phyloP scores from a whole-genome alignment of 2,888 invertebrate genomes.

The Lasius platythorax region DNA sequence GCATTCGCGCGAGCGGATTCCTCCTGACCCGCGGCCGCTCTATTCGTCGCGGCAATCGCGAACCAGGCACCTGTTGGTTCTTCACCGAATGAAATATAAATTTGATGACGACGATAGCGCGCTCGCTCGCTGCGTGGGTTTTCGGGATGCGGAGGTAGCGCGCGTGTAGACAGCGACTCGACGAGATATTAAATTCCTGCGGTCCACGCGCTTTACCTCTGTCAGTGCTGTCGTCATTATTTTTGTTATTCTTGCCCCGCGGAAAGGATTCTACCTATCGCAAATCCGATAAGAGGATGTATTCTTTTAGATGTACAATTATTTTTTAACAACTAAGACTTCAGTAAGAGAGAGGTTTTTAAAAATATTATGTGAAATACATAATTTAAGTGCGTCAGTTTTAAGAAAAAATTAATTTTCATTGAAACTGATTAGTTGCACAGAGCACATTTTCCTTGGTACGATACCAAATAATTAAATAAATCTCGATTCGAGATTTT shows the following conservation, averaged over 20 bases:
- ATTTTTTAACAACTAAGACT: too few species aligned
- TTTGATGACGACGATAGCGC: constrained; percentile 74
- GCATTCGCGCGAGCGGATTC: constrained; percentile 47
- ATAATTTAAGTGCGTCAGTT: too few species aligned
- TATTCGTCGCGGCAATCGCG: constrained; percentile 28
- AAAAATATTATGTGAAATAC: too few species aligned
- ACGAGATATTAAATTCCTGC: constrained; percentile 72
- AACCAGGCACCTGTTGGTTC: constrained; percentile 76
- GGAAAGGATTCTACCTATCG: not conserved
- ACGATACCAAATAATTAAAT: too few species aligned
- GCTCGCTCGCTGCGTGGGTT: constrained; percentile 44
- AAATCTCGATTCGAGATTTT: too few species aligned
- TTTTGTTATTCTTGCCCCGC: constrained; percentile 54
- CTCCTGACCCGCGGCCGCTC: constrained; percentile 17
- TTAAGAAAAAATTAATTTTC: too few species aligned
- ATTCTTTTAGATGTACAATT: too few species aligned
- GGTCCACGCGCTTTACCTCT: constrained; percentile 51
- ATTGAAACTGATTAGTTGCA: too few species aligned
- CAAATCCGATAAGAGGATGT: too few species aligned
- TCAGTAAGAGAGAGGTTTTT: too few species aligned
- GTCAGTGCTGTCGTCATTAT: constrained; percentile 55
- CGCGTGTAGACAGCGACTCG: constrained; percentile 38
- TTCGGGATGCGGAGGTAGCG: constrained; percentile 46
- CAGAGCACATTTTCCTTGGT: too few species aligned
- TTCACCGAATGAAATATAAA: constrained; percentile 74